Evolutionary conservation across 23 tunicate species (phyloP), one percentile per base, ranked within the genome.

Genomic region (Corella eumyota): DNA sequence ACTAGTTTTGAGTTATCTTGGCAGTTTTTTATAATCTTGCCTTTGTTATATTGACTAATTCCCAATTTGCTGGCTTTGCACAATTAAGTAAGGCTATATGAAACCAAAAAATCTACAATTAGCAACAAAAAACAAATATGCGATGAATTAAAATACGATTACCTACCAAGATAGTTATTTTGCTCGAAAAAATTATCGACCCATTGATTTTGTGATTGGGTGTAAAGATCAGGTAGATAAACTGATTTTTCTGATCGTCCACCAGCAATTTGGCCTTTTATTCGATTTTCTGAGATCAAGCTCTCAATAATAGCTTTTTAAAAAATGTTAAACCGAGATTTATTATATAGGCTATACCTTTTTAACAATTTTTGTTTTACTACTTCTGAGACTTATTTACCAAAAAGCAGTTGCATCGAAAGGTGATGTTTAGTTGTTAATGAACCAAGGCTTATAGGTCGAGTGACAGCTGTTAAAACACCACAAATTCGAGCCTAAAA

Each of bases 401-500:
- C 30, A 34, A 64, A 75, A 22, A 78, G 46, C 0, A 78, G 70
- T 38, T 65, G 65, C 22, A 57, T 28, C 5, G 86, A 78, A 13
- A 78, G 47, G 6, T 47, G 62, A 51, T 63, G 65, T n/a, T 64
- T 64, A 30, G 52, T 36, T 2, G 44, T 26, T 9, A 84, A 24
- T 3, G 80, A 35, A 9, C 57, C 47, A 5, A 77, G 58, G 11
- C 68, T 15, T 1, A 75, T 67, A 7, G 96, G 96, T 35, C 83
- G 72, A 5, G 96, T 78, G 1, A 65, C 71, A 20, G 96, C 96
- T 21, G 64, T 63, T 24, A 88, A 63, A 28, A 88, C 32, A 0
- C 96, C 96, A 32, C 96, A 72, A 13, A 88, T 72, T 20, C 64
- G 72, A 34, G 73, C 65, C 91, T 78, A n/a, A n/a, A n/a, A n/a